Conservation (phyloP, 2,797 vertebrate species). For the Oryzias sinensis region DNA sequence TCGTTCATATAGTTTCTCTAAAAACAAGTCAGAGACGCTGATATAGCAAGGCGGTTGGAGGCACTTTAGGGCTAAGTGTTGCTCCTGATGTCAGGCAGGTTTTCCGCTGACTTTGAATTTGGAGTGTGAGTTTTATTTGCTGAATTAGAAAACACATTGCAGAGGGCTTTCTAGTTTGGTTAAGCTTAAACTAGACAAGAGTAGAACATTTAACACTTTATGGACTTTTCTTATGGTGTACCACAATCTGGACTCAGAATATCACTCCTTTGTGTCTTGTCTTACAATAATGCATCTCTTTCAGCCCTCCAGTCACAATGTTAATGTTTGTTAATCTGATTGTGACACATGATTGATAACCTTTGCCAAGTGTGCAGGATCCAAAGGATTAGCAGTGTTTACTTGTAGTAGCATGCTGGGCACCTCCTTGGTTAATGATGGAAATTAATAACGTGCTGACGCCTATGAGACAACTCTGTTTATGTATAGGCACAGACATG, state of each 20-base stretch:
- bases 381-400: conserved; percentile 81
- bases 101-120: too few species aligned
- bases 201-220: not conserved
- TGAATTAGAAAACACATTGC: too few species aligned
- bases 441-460: conserved; percentile 76
- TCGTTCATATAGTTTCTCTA: too few species aligned
- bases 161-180: too few species aligned
- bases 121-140: too few species aligned
- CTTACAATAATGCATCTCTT: conserved; percentile 40
- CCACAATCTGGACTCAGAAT: conserved; percentile 1
- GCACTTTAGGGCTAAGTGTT: too few species aligned
- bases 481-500: conserved; percentile 62
- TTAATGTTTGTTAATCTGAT: conserved; percentile 75
- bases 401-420: conserved; percentile 74
- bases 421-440: conserved; percentile 75
- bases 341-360: conserved; percentile 77
- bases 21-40: too few species aligned
- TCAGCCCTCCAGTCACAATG: conserved; percentile 35
- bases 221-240: not conserved
- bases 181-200: not conserved
- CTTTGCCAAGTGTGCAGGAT: conserved; percentile 79
- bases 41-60: too few species aligned
- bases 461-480: conserved; percentile 72
- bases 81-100: too few species aligned
- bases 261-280: conserved; percentile 10